A percentile compares a stretch with the other conserved stretches of the same genome.
Conservation (phyloP, 2,797 vertebrate species). For the Thamnophis elegans region DNA sequence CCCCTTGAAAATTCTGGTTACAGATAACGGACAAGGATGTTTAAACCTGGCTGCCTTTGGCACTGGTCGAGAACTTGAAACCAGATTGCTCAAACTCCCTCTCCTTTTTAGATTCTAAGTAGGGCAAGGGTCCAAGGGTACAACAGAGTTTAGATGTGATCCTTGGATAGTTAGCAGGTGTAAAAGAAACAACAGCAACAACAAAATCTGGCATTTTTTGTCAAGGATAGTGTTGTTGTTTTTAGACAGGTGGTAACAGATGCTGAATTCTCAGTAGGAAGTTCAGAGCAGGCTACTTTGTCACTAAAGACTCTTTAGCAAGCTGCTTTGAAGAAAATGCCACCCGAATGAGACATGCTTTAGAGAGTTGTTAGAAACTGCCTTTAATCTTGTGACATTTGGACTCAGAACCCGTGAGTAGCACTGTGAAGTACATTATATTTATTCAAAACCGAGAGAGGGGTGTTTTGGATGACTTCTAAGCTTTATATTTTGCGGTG, state of each 20-base stretch:
- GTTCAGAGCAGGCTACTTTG: conserved; percentile 66
- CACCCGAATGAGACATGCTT: neutral
- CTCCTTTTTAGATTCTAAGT: conserved; percentile 34
- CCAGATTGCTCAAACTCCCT: neutral
- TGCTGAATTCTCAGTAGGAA: conserved; percentile 71
- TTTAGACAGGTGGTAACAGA: conserved; percentile 69
- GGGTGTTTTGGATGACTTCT: neutral
- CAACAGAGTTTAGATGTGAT: conserved; percentile 64
- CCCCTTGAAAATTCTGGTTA: neutral
- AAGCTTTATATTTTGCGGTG: neutral
- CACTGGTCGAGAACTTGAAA: neutral
- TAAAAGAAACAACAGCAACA: conserved; percentile 64
- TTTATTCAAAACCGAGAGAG: neutral
- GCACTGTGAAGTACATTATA: neutral
- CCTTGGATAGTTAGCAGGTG: conserved; percentile 65
- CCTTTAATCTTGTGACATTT: neutral
- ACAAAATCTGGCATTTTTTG: conserved; percentile 66
- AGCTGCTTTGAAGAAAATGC: conserved; percentile 61
- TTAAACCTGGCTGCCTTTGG: neutral
- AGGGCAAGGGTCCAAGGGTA: conserved; percentile 64
- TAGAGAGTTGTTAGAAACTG: neutral
- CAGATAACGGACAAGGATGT: neutral
- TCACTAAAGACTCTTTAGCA: conserved; percentile 66
- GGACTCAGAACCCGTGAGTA: neutral
- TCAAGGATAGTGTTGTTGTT: conserved; percentile 57